These are phyloP conservation scores for Montipora capricornis DNA, from an alignment of 64 coral and sea anemone species.

Conservation along the genomic window DNA sequence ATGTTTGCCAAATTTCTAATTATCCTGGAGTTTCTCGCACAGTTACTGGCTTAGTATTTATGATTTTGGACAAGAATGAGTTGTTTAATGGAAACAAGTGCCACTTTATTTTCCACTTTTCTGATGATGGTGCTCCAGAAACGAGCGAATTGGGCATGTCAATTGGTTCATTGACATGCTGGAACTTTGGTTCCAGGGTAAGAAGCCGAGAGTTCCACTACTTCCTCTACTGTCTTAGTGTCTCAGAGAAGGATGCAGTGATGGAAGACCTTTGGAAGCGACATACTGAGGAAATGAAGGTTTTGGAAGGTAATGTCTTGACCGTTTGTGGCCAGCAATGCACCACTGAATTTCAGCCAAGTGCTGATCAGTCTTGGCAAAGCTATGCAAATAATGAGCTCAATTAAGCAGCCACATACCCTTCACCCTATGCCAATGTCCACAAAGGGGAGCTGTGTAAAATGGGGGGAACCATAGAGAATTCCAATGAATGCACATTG, in stretches of 20 bases:
- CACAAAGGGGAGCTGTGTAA: constrained; percentile 15
- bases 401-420: constrained; percentile 47
- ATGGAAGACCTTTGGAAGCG: not conserved
- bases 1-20: no score
- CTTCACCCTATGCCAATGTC: constrained; percentile 56
- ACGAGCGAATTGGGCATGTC: not conserved
- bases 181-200: not conserved
- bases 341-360: constrained; percentile 60
- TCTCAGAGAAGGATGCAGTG: constrained; percentile 4
- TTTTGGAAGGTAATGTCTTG: constrained; percentile 54
- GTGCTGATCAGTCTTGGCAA: constrained; percentile 53
- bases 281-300: constrained; percentile 33
- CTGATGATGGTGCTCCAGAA: not conserved
- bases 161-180: not conserved
- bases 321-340: constrained; percentile 16
- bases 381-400: constrained; percentile 56
- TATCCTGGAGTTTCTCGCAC: not conserved
- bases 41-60: no score
- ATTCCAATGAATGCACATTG: no score
- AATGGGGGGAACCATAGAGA: not conserved
- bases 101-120: no score
- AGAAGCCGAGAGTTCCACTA: constrained; percentile 29
- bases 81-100: no score
- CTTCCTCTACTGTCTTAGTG: constrained; percentile 17
- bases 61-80: no score